Percentiles rank a stretch among this genome's conserved stretches.
Evolutionary conservation across 1,140 invertebrate genomes (phyloP).

Genomic region (Spodoptera litura): DNA sequence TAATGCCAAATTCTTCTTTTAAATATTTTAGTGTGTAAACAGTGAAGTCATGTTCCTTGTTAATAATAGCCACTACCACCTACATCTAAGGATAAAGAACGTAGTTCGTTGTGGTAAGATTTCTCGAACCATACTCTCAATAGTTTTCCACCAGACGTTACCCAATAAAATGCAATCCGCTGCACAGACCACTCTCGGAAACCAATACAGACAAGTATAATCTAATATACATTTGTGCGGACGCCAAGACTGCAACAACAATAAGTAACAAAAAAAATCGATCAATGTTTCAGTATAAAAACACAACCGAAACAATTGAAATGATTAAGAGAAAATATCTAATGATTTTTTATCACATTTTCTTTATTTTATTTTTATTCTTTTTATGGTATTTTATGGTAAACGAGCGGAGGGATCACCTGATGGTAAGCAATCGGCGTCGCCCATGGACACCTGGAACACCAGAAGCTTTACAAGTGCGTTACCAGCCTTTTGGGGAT

Average conservation of each 20-base stretch:
- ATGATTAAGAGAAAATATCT: too few relatives aligned
- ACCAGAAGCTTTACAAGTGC: too few relatives aligned
- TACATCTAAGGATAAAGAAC: neutral
- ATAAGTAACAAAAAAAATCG: too few relatives aligned
- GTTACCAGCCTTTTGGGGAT: too few relatives aligned
- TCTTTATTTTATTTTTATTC: too few relatives aligned
- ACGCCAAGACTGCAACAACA: too few relatives aligned
- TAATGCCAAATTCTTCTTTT: constrained; percentile 67
- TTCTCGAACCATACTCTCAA: neutral
- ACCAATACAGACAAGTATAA: neutral
- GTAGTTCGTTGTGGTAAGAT: neutral
- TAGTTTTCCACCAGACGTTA: neutral
- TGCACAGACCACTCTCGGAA: neutral
- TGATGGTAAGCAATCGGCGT: too few relatives aligned
- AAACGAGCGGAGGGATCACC: too few relatives aligned
- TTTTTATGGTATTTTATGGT: too few relatives aligned
- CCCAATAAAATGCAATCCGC: constrained; percentile 19
- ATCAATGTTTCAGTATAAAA: neutral
- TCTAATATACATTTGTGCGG: too few relatives aligned
- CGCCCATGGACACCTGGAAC: too few relatives aligned
- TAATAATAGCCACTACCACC: constrained; percentile 41
- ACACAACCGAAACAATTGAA: neutral
- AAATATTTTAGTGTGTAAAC: constrained; percentile 79
- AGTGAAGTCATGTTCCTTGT: constrained; percentile 76
- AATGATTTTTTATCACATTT: too few relatives aligned